Percentiles rank a stretch among this genome's conserved stretches.
phyloP scores from a whole-genome alignment of 2,113 vertebrate genomes.

The Oreochromis aureus region DNA sequence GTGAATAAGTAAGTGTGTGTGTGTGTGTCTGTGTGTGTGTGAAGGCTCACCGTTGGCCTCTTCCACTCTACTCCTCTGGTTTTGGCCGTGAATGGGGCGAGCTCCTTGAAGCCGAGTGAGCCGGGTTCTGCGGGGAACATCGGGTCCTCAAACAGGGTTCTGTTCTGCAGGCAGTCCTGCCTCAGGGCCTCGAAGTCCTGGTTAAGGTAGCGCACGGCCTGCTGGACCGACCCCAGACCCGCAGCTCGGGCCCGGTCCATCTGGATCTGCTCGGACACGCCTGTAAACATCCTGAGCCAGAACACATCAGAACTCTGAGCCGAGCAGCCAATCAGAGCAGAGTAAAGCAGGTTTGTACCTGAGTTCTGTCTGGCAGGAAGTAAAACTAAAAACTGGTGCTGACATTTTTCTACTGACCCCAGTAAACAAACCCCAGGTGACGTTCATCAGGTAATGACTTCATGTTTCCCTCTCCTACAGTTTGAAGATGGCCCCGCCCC shows the following conservation, averaged over 20 bases:
- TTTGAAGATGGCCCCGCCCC: not conserved
- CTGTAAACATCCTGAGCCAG: constrained; percentile 36
- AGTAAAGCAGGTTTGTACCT: not conserved
- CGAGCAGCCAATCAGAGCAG: not conserved
- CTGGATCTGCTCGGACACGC: constrained; percentile 41
- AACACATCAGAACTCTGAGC: not conserved
- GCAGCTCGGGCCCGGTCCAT: constrained; percentile 65
- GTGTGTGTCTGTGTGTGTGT: not conserved
- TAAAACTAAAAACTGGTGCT: not conserved
- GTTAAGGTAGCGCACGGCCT: constrained; percentile 66
- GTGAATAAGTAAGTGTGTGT: fast-evolving
- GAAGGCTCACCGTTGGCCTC: constrained; percentile 71
- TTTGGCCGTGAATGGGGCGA: constrained; percentile 75
- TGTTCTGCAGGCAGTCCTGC: constrained; percentile 63
- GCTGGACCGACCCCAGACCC: constrained; percentile 73
- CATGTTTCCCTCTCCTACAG: not conserved
- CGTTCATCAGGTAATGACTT: not conserved
- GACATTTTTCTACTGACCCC: not conserved
- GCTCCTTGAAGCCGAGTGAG: constrained; percentile 78
- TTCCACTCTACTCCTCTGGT: constrained; percentile 82
- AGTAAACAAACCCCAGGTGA: not conserved
- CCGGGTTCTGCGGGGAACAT: constrained; percentile 79
- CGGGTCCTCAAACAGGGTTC: constrained; percentile 78
- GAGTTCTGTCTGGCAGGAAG: not conserved
- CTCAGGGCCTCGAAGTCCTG: constrained; percentile 80